Conservation (phyloP, 2,888 invertebrate species). For the Dascillus cervinus region DNA sequence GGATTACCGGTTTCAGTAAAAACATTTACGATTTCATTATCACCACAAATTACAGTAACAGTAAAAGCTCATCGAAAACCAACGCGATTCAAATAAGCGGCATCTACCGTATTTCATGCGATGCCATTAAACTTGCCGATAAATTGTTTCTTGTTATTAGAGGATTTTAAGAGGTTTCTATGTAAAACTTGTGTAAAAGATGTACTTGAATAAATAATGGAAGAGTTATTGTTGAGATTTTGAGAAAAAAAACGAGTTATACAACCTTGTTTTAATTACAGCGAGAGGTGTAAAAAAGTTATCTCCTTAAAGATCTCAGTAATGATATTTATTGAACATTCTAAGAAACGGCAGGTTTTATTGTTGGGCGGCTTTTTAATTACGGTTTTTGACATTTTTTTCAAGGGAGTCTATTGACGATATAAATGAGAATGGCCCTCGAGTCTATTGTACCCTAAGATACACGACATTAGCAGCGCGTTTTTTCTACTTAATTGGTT, state of each 20-base stretch:
- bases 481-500: constrained; percentile 17
- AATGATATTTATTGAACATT: constrained; percentile 25
- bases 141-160: too few relatives aligned
- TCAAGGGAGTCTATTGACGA: constrained; percentile 16
- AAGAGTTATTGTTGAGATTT: constrained; percentile 6
- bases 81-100: too few relatives aligned
- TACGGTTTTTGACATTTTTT: constrained; percentile 21
- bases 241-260: constrained; percentile 28
- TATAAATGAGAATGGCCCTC: constrained; percentile 17
- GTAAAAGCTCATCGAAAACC: too few relatives aligned
- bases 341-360: constrained; percentile 20
- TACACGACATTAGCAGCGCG: constrained; percentile 12
- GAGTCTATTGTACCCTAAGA: constrained; percentile 11
- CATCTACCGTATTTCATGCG: too few relatives aligned
- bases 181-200: too few relatives aligned
- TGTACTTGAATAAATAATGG: too few relatives aligned
- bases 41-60: too few relatives aligned
- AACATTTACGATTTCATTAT: too few relatives aligned
- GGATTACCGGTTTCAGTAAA: too few relatives aligned
- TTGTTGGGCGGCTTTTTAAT: constrained; percentile 21
- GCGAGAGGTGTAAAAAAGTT: constrained; percentile 32
- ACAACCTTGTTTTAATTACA: constrained; percentile 35
- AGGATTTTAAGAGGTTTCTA: too few relatives aligned
- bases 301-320: constrained; percentile 23
- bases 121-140: too few relatives aligned